These are phyloP conservation scores for Fundulus diaphanus DNA, from an alignment of 2,797 vertebrate species.

Conservation along the genomic window DNA sequence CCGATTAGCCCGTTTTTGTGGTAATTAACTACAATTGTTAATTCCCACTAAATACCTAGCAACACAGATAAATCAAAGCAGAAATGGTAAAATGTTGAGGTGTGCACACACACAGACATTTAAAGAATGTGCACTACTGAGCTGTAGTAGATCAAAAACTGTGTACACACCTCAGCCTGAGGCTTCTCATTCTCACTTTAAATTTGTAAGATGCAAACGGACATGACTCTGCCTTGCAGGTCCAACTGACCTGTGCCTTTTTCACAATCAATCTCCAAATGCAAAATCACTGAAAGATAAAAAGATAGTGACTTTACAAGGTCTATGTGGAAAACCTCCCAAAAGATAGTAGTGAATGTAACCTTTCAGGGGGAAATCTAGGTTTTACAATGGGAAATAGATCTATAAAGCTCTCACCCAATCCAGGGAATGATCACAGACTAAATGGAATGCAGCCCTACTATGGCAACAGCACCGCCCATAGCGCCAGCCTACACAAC, in stretches of 20 bases:
- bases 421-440: no score
- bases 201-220: background rate
- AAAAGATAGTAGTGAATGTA: no score
- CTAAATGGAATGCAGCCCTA: no score
- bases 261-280: background rate
- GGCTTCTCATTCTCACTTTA: background rate
- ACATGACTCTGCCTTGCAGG: background rate
- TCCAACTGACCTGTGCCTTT: background rate
- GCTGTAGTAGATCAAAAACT: background rate
- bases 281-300: background rate
- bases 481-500: no score
- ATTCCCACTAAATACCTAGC: conserved; percentile 22
- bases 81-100: conserved; percentile 4
- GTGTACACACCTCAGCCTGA: background rate
- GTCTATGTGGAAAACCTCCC: no score
- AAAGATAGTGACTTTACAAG: background rate
- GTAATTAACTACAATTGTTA: conserved; percentile 68
- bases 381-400: no score
- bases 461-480: no score
- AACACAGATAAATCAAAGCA: conserved; percentile 11
- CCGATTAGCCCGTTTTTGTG: conserved; percentile 41
- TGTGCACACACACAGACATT: background rate
- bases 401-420: no score
- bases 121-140: background rate
- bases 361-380: no score